phyloP scores from a whole-genome alignment of 2,113 vertebrate species.

The Butastur rufipennis region DNA sequence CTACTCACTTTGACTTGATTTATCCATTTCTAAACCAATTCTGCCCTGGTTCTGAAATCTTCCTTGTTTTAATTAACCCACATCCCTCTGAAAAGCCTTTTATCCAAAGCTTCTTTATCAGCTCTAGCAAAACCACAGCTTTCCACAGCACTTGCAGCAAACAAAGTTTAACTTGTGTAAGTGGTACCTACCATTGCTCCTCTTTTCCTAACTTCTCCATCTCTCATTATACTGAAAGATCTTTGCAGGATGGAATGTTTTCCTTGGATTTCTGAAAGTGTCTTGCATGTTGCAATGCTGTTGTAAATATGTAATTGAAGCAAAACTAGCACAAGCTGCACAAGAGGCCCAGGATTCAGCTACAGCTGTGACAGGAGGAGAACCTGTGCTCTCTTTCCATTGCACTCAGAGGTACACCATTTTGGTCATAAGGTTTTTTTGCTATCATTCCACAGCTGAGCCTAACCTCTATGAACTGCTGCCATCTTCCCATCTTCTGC shows the following conservation, averaged over 20 bases:
- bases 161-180: neutral
- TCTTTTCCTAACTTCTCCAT: neutral
- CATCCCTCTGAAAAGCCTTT: neutral
- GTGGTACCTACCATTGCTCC: neutral
- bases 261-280: neutral
- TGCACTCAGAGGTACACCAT: neutral
- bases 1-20: neutral
- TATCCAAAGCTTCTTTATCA: neutral
- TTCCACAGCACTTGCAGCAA: neutral
- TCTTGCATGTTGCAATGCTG: neutral
- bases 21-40: neutral
- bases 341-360: neutral
- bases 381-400: neutral
- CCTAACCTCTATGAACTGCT: neutral
- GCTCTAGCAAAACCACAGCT: neutral
- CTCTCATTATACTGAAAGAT: neutral
- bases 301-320: neutral
- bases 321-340: neutral
- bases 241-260: neutral
- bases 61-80: neutral
- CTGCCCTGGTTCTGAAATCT: neutral
- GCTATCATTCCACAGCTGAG: neutral
- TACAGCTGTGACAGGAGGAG: neutral
- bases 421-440: neutral
- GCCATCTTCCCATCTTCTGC: neutral